phyloP scores from a whole-genome alignment of 2,113 vertebrate species.

The Crocuta crocuta region DNA sequence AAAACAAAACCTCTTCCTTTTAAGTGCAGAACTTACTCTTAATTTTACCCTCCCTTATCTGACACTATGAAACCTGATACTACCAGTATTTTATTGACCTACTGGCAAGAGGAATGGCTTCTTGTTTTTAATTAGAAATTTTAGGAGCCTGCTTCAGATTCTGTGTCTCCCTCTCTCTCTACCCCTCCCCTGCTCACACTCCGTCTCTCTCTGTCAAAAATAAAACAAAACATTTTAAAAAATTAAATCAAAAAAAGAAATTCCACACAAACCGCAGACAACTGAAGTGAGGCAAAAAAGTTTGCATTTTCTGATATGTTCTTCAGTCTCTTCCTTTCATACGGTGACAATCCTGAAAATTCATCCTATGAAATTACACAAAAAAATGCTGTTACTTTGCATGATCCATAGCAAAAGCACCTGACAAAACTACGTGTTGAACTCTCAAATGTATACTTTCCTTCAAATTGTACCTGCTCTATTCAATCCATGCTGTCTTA shows the following conservation, averaged over 20 bases:
- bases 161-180: no score
- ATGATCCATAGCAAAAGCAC: background rate
- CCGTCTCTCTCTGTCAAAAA: no score
- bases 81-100: slow-evolving; percentile 32
- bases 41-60: slow-evolving; percentile 18
- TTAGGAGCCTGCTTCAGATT: no score
- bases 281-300: slow-evolving; percentile 87
- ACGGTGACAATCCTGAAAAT: slow-evolving; percentile 81
- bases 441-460: background rate
- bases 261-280: slow-evolving; percentile 85
- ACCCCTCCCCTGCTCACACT: no score
- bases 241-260: background rate
- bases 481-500: background rate
- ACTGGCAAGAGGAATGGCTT: background rate
- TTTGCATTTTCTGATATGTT: slow-evolving; percentile 89
- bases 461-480: background rate
- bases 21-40: slow-evolving; percentile 13
- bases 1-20: background rate
- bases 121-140: background rate
- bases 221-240: no score
- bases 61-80: slow-evolving; percentile 14
- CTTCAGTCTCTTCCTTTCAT: slow-evolving; percentile 87
- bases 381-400: slow-evolving; percentile 54
- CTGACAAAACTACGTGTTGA: background rate
- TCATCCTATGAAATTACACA: slow-evolving; percentile 76